phyloP scores from a whole-genome alignment of 2,888 invertebrate genomes.

The Julus scanicus region DNA sequence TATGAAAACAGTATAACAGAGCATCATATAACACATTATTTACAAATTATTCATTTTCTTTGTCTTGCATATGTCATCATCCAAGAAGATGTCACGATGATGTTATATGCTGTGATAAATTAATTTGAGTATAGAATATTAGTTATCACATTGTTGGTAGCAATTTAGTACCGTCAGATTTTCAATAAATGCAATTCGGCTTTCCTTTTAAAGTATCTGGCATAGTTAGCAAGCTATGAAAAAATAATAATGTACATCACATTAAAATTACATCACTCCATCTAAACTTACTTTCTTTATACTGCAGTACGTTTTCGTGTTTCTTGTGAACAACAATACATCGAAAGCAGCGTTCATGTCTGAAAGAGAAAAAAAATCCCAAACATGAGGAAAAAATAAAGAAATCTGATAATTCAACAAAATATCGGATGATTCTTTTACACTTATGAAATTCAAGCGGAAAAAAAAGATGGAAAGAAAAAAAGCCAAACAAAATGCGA shows the following conservation, averaged over 20 bases:
- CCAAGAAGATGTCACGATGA: no score
- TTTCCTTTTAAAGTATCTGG: not conserved
- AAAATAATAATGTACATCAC: not conserved
- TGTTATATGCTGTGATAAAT: no score
- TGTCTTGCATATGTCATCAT: no score
- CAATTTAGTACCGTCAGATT: no score
- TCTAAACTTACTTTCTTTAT: constrained; percentile 92
- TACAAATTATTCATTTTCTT: no score
- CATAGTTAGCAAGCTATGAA: not conserved
- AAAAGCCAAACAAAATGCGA: not conserved
- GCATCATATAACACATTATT: no score
- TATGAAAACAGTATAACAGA: no score
- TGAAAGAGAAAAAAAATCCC: constrained; percentile 69
- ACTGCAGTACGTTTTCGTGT: constrained; percentile 93
- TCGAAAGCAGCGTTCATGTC: constrained; percentile 88
- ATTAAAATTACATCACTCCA: not conserved
- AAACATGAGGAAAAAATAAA: constrained; percentile 40
- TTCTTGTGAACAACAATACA: constrained; percentile 96
- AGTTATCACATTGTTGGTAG: no score
- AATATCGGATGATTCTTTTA: constrained; percentile 40
- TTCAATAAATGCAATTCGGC: no score
- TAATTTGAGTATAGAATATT: no score
- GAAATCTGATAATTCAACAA: constrained; percentile 40
- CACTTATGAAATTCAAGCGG: constrained; percentile 38
- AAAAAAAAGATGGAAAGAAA: not conserved